A percentile compares a stretch with the other conserved stretches of the same genome.
These are phyloP conservation scores for Rhodophaea formosa DNA, from an alignment of 2,888 invertebrate species.

Conservation along the genomic window DNA sequence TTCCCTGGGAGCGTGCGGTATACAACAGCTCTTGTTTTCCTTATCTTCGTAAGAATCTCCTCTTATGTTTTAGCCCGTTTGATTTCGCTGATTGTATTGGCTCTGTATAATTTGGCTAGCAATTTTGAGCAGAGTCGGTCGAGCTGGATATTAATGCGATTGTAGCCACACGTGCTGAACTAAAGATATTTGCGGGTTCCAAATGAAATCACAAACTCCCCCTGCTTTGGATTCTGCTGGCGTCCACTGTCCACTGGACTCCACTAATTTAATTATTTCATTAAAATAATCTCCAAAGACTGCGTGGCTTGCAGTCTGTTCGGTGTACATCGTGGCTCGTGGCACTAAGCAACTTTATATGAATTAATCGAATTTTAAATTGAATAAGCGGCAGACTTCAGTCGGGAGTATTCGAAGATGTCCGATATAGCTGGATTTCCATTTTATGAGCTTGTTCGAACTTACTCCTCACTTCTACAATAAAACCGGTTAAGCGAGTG, in stretches of 20 bases:
- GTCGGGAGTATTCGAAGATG: constrained; percentile 18
- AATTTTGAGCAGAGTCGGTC: constrained; percentile 19
- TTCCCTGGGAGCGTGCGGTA: constrained; percentile 58
- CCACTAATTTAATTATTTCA: constrained; percentile 68
- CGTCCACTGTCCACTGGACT: constrained; percentile 61
- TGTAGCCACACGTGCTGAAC: constrained; percentile 24
- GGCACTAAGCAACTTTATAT: constrained; percentile 43
- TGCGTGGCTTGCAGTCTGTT: constrained; percentile 51
- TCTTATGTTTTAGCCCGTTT: constrained; percentile 37
- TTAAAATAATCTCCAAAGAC: constrained; percentile 66
- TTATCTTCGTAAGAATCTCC: constrained; percentile 54
- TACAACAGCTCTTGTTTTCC: constrained; percentile 58
- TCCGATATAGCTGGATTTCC: constrained; percentile 18
- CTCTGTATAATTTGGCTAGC: constrained; percentile 42
- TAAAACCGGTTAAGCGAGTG: constrained; percentile 14
- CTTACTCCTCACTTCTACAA: constrained; percentile 16
- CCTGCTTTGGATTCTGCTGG: constrained; percentile 59
- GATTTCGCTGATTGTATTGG: constrained; percentile 42
- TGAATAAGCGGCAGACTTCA: constrained; percentile 14
- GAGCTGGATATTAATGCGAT: constrained; percentile 22
- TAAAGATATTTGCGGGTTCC: constrained; percentile 28
- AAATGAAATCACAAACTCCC: constrained; percentile 58
- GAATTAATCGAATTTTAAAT: constrained; percentile 27
- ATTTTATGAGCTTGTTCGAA: constrained; percentile 20
- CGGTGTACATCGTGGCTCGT: constrained; percentile 48